Percentiles rank a stretch among this genome's conserved stretches.
phyloP scores from a whole-genome alignment of 2,888 invertebrate genomes.

The Caenorhabditis auriculariae region DNA sequence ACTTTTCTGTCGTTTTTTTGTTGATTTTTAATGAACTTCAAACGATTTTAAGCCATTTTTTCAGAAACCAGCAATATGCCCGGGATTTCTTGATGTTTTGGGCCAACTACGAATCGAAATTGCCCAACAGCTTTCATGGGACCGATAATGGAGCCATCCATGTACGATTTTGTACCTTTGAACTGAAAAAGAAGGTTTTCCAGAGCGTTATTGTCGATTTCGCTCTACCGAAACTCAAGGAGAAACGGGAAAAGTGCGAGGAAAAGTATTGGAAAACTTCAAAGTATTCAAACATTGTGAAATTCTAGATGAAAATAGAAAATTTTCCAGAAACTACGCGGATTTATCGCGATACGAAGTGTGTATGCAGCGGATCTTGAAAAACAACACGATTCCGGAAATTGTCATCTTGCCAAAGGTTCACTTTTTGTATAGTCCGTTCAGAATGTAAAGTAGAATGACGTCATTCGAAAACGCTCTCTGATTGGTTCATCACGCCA shows the following conservation, averaged over 20 bases:
- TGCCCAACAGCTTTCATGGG: constrained; percentile 40
- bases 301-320: constrained; percentile 2
- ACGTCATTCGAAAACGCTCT: too few relatives aligned
- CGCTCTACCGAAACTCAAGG: constrained; percentile 6
- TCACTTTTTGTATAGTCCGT: too few relatives aligned
- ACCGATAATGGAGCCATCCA: constrained; percentile 44
- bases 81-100: constrained; percentile 27
- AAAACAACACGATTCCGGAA: constrained; percentile 7
- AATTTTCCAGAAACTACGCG: constrained; percentile 15
- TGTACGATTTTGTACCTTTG: too few relatives aligned
- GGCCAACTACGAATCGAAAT: constrained; percentile 31
- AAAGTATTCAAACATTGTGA: constrained; percentile 9
- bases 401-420: constrained; percentile 32
- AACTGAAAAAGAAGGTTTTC: too few relatives aligned
- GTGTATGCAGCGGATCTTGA: constrained; percentile 43
- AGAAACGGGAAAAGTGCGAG: constrained; percentile 13
- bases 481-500: too few relatives aligned
- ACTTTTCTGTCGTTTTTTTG: too few relatives aligned
- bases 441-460: too few relatives aligned
- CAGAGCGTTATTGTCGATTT: constrained; percentile 33
- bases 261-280: constrained; percentile 13
- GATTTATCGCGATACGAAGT: constrained; percentile 38
- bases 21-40: too few relatives aligned
- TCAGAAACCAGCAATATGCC: constrained; percentile 24
- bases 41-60: too few relatives aligned